Base-by-base conservation (phyloP, 2,888 invertebrate genomes). In the Eurois occulta region DNA sequence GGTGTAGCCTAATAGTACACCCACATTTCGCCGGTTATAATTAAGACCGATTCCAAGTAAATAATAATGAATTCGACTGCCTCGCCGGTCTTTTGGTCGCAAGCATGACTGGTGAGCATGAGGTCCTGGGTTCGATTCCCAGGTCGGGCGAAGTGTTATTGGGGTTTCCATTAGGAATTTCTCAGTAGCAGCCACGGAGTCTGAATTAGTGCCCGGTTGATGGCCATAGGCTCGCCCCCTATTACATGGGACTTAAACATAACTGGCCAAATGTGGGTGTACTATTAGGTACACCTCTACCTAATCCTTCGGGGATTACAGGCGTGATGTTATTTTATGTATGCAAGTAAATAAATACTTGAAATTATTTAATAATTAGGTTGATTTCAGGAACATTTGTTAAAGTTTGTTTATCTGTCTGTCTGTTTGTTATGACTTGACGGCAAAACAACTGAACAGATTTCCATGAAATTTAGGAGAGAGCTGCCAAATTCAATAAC, bases 351-450 rank as follows among this genome's bases (percentile, higher is more conserved):
- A 46, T 65, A 52, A 35, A 48, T 66, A 64, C 11, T 58, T 64
- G 21, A 72, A 32, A 67, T 67, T 7, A 35, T 74, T 74, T 74
- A 21, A 64, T 74, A 46, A 52, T 65, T 48, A 21, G 21, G 38
- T 70, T 13, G n/a, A n/a, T 64, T 67, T 21, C 46, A 58, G 46
- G 55, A 80, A 65, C 55, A 72, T 65, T 65, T 32, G n/a, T 52
- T 52, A 55, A 8, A 62, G 52, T 64, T 77, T 79, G 18, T 43
- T 52, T 75, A 75, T 74, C 46, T 58, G 55, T 72, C 46, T 55
- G 52, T 80, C 32, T 41, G n/a, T 78, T 48, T 81, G 58, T 78
- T 62, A 66, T 78, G 65, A 80, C n/a, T 41, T 41, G 13, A 35
- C 4, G n/a, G 32, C 35, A 38, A 46, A 65, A 58, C 46, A 48